These are phyloP conservation scores for Tridacna crocea DNA, from an alignment of 2,888 invertebrate species.

Conservation along the genomic window DNA sequence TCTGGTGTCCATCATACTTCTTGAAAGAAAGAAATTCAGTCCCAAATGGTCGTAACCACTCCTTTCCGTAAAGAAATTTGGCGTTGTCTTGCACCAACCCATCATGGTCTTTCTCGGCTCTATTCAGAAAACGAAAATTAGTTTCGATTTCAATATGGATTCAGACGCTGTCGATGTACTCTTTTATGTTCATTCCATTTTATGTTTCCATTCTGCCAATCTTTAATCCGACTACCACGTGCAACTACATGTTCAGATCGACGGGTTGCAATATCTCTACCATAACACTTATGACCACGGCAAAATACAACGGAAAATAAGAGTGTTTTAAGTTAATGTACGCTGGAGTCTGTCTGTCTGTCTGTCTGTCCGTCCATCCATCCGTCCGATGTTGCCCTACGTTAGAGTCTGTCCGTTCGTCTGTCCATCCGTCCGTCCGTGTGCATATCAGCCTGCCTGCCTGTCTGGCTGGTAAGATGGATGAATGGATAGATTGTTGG, in stretches of 20 bases:
- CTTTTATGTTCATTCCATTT: slow-evolving; percentile 46
- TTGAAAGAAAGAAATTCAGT: too few relatives aligned
- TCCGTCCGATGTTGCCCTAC: too few relatives aligned
- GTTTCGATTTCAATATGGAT: slow-evolving; percentile 65
- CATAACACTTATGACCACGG: background rate
- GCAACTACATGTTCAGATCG: slow-evolving; percentile 36
- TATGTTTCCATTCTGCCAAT: slow-evolving; percentile 21
- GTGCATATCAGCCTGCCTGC: too few relatives aligned
- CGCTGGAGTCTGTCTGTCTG: too few relatives aligned
- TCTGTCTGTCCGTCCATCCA: too few relatives aligned
- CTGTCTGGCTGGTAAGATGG: too few relatives aligned
- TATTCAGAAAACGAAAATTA: slow-evolving; percentile 54
- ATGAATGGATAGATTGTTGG: too few relatives aligned
- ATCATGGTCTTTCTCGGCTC: slow-evolving; percentile 28
- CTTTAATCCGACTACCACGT: slow-evolving; percentile 2
- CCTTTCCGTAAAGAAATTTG: background rate
- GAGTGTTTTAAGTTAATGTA: too few relatives aligned
- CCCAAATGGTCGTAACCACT: too few relatives aligned
- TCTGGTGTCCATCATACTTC: background rate
- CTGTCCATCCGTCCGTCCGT: too few relatives aligned
- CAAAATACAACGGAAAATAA: too few relatives aligned
- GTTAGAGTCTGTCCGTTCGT: too few relatives aligned
- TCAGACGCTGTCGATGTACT: slow-evolving; percentile 43
- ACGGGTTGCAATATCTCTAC: slow-evolving; percentile 36
- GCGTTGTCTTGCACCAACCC: background rate